Conservation (phyloP, 2,797 vertebrate genomes). For the Crocodylus rhombifer region DNA sequence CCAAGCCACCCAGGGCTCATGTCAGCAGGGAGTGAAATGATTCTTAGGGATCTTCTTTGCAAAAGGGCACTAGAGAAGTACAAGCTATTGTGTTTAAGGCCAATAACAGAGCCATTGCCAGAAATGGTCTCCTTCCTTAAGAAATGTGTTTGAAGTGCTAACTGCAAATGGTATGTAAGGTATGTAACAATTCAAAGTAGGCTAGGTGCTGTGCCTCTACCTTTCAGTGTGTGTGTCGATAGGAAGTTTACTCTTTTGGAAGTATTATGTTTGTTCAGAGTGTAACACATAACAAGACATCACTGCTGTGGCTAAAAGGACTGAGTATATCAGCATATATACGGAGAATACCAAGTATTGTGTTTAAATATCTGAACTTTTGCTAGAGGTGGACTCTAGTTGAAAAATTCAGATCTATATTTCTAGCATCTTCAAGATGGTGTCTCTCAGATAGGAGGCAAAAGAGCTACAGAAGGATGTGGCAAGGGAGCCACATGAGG, state of each 20-base stretch:
- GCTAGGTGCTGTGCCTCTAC: neutral
- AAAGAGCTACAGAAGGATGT: too few species aligned
- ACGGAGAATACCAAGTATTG: neutral
- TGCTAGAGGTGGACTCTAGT: neutral
- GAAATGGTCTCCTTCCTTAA: neutral
- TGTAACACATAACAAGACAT: neutral
- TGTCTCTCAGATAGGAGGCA: too few species aligned
- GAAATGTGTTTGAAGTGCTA: neutral
- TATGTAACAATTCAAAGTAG: neutral
- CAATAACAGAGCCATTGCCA: accelerated
- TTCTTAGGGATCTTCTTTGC: neutral
- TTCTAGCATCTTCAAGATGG: neutral
- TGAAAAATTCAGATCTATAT: neutral
- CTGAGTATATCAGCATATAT: neutral
- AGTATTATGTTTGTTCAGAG: neutral
- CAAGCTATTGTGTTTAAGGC: neutral
- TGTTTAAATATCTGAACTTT: neutral
- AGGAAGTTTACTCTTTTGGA: neutral
- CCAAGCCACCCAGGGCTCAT: neutral
- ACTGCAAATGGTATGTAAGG: neutral
- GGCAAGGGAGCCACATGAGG: too few species aligned
- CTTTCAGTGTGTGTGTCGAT: neutral
- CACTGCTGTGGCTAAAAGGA: neutral
- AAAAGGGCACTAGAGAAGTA: neutral
- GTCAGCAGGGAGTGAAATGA: neutral